Percentiles rank a stretch among this genome's conserved stretches.
Evolutionary conservation across 2,797 vertebrate species (phyloP).

Genomic region (Myotis pilosus): DNA sequence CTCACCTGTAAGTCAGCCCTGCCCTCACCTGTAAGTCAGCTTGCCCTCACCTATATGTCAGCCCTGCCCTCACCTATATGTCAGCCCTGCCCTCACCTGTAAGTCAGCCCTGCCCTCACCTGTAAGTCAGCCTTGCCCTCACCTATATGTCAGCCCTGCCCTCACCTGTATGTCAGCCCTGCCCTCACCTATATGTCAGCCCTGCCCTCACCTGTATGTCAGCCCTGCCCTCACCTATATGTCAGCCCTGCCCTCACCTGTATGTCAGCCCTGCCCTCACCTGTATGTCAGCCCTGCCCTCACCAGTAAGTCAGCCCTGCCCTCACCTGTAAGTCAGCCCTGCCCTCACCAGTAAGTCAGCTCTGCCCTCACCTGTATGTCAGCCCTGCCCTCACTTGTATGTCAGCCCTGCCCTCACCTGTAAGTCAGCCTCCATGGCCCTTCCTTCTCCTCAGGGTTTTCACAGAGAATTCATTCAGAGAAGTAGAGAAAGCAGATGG

Average conservation of each 20-base stretch:
- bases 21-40: no score
- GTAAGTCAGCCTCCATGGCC: no score
- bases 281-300: background rate
- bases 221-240: background rate
- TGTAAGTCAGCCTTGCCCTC: background rate
- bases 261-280: background rate
- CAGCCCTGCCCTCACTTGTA: background rate
- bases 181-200: background rate
- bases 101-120: background rate
- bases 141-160: background rate
- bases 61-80: background rate
- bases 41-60: background rate
- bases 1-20: background rate
- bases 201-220: background rate
- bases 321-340: background rate
- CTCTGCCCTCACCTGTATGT: background rate
- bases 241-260: background rate
- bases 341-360: background rate
- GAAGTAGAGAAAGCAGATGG: background rate
- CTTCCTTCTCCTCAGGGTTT: background rate
- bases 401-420: background rate
- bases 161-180: background rate
- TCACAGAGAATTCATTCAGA: background rate
- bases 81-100: background rate
- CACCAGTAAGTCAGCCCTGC: background rate